A percentile compares a stretch with the other conserved stretches of the same genome.
These are phyloP conservation scores for Platynereis dumerilii DNA, from an alignment of 2,888 invertebrate species.

Conservation along the genomic window DNA sequence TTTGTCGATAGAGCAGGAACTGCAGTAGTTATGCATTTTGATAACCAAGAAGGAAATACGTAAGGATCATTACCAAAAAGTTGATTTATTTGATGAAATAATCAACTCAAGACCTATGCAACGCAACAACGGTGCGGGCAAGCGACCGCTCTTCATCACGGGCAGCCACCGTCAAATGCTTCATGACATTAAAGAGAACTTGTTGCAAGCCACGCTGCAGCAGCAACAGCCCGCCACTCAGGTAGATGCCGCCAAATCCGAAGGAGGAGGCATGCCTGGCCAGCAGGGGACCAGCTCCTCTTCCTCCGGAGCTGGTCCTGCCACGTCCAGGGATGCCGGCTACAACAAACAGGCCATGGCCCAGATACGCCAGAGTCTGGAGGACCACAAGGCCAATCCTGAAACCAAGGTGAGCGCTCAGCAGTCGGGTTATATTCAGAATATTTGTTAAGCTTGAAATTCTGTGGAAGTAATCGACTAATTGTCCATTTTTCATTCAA, in stretches of 20 bases:
- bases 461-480: too few relatives aligned
- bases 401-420: too few relatives aligned
- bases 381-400: slow-evolving; percentile 75
- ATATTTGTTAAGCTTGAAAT: too few relatives aligned
- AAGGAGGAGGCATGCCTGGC: slow-evolving; percentile 38
- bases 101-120: slow-evolving; percentile 17
- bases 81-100: slow-evolving; percentile 1
- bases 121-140: slow-evolving; percentile 15
- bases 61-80: too few relatives aligned
- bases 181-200: slow-evolving; percentile 50
- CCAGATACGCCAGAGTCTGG: slow-evolving; percentile 82
- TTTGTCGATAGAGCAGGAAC: background rate
- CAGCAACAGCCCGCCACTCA: background rate
- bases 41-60: too few relatives aligned
- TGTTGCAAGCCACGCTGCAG: slow-evolving; percentile 45
- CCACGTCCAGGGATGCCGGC: slow-evolving; percentile 56
- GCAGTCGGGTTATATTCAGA: too few relatives aligned
- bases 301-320: background rate
- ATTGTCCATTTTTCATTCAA: too few relatives aligned
- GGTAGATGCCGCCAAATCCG: slow-evolving; percentile 12
- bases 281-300: slow-evolving; percentile 31
- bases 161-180: slow-evolving; percentile 54
- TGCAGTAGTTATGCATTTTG: too few relatives aligned
- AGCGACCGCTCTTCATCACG: slow-evolving; percentile 45
- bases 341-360: slow-evolving; percentile 87